Base-by-base conservation (phyloP, 1,140 invertebrate genomes). In the Rhopalosiphum maidis region DNA sequence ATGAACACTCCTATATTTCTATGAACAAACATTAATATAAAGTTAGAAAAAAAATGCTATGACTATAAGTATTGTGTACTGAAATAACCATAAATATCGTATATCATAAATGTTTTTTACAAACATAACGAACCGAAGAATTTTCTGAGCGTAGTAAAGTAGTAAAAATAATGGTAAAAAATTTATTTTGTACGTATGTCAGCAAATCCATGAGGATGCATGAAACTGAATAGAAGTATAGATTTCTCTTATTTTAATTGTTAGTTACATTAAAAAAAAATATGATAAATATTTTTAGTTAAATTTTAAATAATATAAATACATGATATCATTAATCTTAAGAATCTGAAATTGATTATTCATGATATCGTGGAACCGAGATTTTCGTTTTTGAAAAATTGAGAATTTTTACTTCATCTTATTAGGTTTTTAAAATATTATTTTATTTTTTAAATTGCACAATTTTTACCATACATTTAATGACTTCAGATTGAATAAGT, bases 41-140 rank as follows among this genome's bases (percentile, higher is more conserved):
- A 88, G 18, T 35, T 35, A 35, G 7, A 37, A 89, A 35, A 88
- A 89, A 54, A 35, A 23, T 89, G 11, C 23, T 15, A n/a, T 6
- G 43, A 48, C 41, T n/a, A 35, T 77, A 87, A 87, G 30, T 46
- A 87, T 25, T 7, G 30, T 30, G 5, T 35, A 22, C 46, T 46
- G 43, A 88, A 88, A 88, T 18, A 48, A 88, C 46, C 86, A 88
- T 88, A 51, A 88, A 89, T 87, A 48, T 48, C 30, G 43, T 87
- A 30, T 48, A n/a, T 48, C 46, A n/a, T 87, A 87, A 30, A 87
- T 48, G 23, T 48, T 51, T 89, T 89, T 51, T 23, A n/a, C 46
- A 37, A 54, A 89, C 46, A 89, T 89, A 89, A 89, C 46, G 87
- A 89, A 89, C 48, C 48, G 87, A 22, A 89, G n/a, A 54, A 54